Evolutionary conservation across 2,797 vertebrate species (phyloP), one percentile per base, ranked within the genome.

Genomic region (Buceros bicornis): DNA sequence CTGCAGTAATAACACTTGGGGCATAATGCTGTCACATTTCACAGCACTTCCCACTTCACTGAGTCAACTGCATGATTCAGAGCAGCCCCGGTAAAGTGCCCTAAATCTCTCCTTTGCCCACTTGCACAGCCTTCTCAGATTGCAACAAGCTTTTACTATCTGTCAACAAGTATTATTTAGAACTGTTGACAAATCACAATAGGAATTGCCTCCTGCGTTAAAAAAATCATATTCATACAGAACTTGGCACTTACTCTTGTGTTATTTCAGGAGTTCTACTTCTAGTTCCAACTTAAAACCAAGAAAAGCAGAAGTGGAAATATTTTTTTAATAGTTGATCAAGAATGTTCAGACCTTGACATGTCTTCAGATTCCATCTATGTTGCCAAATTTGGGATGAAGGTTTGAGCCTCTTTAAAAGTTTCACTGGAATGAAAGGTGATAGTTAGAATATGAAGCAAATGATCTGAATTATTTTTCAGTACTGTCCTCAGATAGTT

Each of bases 131-230:
- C 53, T 80, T 22, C 48, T 82, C 62, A 64, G n/a, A 31, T 87
- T 92, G 71, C 71, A 60, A 61, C 71, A 94, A 89, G 83, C 16
- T 80, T 77, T 26, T 80, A 12, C 24, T 56, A 48, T 4, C 78
- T 96, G 74, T 96, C 92, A 95, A 73, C 93, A 87, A 89, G 67
- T 94, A 60, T 82, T 95, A 96, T 95, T 96, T 89, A 54, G 64
- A 96, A 67, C 78, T 95, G 93, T 94, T 96, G 95, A 97, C 71
- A 94, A 89, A 82, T 90, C 37, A 77, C 45, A 82, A 67, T 33
- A 86, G 37, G 35, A 94, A 90, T 74, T 91, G 43, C 80, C 35
- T 95, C 47, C 57, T 78, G 22, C 37, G 43, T 73, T 50, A 37
- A 77, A 88, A 88, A 76, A 69, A 25, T 4, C 0, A 14, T 65